Base-by-base conservation (phyloP, 2,888 invertebrate species). In the Dorcus parallelipipedus region DNA sequence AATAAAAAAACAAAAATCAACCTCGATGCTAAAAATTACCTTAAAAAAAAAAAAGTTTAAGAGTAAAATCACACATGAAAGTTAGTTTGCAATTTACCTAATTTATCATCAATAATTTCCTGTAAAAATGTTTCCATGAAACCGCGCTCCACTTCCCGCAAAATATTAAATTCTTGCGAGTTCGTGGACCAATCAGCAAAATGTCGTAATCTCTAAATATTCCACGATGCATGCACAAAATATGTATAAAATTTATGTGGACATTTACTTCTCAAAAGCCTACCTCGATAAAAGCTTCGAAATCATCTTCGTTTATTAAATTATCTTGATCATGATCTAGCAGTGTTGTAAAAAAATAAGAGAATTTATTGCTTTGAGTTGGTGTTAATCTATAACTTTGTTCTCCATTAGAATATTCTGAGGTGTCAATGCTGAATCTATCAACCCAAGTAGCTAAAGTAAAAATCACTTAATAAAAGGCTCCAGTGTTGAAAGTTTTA, bases 161-260 rank as follows among this genome's bases (percentile, higher is more conserved):
- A 79, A 65, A 88, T 86, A 73, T 88, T 84, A 73, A 86, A 89
- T 75, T 90, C 89, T 20, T 87, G 83, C 40, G 88, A 88, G 76
- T 88, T 87, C 64, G 80, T 81, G 52, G 88, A 87, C 89, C 89
- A 90, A 75, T 89, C 89, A 48, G 89, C 88, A 73, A 89, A 90
- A 77, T 89, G 88, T 57, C 88, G 84, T 71, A 89, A 78, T 73
- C 81, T 80, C 84, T 85, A 68, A 67, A 20, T 45, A 17, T 45
- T 45, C 45, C 45, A 45, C 14, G 45, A 10, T 45, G 45, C 45
- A 45, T 45, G 45, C 45, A 45, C 45, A 45, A 45, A 45, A 45
- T 9, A 45, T 38, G 20, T 38, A 48, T 20, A 26, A 26, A 17
- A 48, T 38, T 33, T 33, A 49, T 49, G 20, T n/a, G 9, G n/a